Percentiles rank a stretch among this genome's conserved stretches.
Evolutionary conservation across 2,113 vertebrate genomes (phyloP).

Genomic region (Ictalurus punctatus): DNA sequence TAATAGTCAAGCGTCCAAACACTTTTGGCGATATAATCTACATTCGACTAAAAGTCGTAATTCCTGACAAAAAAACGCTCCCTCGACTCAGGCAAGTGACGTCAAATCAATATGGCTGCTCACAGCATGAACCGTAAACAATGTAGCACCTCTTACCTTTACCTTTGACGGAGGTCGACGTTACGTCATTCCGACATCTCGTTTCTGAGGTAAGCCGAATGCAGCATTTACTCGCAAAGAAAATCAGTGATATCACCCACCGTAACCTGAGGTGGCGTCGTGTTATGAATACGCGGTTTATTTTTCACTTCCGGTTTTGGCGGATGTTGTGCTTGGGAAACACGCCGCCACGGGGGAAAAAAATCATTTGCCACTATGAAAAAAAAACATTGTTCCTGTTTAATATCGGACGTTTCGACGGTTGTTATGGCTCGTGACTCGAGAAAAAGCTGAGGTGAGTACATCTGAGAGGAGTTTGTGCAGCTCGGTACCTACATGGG

Average conservation of each 20-base stretch:
- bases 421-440: background rate
- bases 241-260: background rate
- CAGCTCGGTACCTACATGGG: background rate
- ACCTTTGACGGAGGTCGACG: background rate
- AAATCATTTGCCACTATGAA: background rate
- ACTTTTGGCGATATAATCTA: no score
- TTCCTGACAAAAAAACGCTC: no score
- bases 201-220: background rate
- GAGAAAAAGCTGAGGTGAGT: background rate
- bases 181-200: background rate
- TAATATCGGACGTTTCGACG: background rate
- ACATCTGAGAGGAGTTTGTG: background rate
- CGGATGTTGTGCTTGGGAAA: conserved; percentile 41
- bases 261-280: background rate
- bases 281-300: background rate
- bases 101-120: background rate
- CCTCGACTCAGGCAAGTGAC: background rate
- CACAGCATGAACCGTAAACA: background rate
- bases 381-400: background rate
- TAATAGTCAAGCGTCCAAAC: no score
- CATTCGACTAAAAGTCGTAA: background rate
- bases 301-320: conserved; percentile 37
- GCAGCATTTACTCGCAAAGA: background rate
- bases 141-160: background rate
- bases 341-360: background rate